Percentiles rank a stretch among this genome's conserved stretches.
Evolutionary conservation across 2,113 vertebrate species (phyloP).

Genomic region (Halcyon senegalensis): DNA sequence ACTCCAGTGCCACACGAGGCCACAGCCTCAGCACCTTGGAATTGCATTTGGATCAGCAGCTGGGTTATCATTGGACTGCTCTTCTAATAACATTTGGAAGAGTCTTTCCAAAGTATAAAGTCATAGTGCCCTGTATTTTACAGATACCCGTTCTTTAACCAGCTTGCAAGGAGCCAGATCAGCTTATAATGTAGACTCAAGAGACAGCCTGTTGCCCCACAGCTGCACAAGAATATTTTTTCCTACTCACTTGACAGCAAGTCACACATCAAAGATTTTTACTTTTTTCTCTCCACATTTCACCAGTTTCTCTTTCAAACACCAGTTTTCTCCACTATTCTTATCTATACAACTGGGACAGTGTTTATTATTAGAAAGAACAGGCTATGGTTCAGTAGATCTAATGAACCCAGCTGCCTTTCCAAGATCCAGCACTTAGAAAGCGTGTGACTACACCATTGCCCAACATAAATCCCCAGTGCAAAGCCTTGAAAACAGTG

Average conservation of each 20-base stretch:
- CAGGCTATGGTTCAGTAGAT: not conserved
- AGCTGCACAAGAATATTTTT: not conserved
- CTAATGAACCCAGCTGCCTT: not conserved
- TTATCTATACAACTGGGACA: not conserved
- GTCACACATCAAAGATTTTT: not conserved
- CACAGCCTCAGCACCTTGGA: not conserved
- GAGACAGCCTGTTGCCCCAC: not conserved
- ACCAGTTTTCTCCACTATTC: not conserved
- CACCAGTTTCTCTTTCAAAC: not conserved
- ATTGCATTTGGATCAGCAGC: not conserved
- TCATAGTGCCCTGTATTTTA: not conserved
- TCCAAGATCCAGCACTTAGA: not conserved
- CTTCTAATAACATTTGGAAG: not conserved
- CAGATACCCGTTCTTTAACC: not conserved
- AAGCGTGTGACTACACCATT: not conserved
- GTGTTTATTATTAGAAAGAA: not conserved
- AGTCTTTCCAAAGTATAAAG: not conserved
- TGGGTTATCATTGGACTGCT: not conserved
- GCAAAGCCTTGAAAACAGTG: not conserved
- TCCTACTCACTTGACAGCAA: not conserved
- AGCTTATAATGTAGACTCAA: not conserved
- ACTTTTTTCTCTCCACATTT: not conserved
- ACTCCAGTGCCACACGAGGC: not conserved
- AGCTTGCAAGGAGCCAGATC: not conserved
- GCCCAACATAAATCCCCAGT: not conserved